Base-by-base conservation (phyloP, 2,888 invertebrate species). In the Watsonalla binaria region DNA sequence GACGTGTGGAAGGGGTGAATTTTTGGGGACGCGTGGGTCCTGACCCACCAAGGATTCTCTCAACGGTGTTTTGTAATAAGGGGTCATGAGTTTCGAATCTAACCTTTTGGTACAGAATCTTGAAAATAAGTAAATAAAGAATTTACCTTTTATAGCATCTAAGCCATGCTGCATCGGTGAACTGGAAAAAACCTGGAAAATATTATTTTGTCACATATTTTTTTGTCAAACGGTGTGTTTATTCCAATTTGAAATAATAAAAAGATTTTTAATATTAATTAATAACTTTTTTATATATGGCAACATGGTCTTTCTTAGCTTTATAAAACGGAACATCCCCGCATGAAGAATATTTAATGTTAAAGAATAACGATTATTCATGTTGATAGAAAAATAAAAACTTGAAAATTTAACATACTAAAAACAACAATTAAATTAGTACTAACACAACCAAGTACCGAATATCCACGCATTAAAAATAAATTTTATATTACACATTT, bases 61-160 rank as follows among this genome's bases (percentile, higher is more conserved):
- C n/a, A n/a, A n/a, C n/a, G n/a, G n/a, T n/a, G n/a, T n/a, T n/a
- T n/a, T n/a, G n/a, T n/a, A n/a, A n/a, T n/a, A n/a, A n/a, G n/a
- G n/a, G n/a, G n/a, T n/a, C n/a, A n/a, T n/a, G n/a, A n/a, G n/a
- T n/a, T n/a, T n/a, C 24, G 24, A 24, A 24, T 24, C 24, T 24
- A 24, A 4, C 24, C 24, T 24, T 24, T 24, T 24, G 24, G 4
- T 24, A 24, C 24, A 24, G 24, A 24, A 24, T 24, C 24, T 4
- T 24, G 4, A 24, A 24, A 2, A 24, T 24, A 24, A 24, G 1
- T 2, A 24, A 24, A 24, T 24, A 15, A 53, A 46, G 37, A 51
- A 66, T 83, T 78, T 70, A 87, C 87, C 78, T 81, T 54, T 77
- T 81, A 57, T 83, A 87, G 68, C 86, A 87, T 57, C 83, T 70